Evolutionary conservation across 2,797 vertebrate genomes (phyloP), one percentile per base, ranked within the genome.

Genomic region (Tiaroga cobitis): DNA sequence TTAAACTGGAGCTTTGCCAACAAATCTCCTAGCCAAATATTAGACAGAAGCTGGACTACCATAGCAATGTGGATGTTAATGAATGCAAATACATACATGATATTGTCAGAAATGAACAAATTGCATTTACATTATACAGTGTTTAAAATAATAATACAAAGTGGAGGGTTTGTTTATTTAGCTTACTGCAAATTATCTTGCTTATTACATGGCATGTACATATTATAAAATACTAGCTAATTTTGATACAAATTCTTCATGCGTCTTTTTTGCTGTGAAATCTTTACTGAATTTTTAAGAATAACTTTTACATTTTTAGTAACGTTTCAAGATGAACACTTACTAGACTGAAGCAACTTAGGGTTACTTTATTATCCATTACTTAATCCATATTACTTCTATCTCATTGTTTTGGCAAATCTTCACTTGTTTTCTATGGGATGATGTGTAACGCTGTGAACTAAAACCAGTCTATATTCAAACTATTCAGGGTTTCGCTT

Each of bases 401-500:
- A 46, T 73, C n/a, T 8, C 1, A 26, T 7, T 46, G 41, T 46
- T 72, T 29, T 46, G 41, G 41, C 4, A 43, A 73, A 73, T 73
- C 41, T 18, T 3, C n/a, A 26, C 13, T 26, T 72, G 24, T 46
- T 46, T 73, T 16, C n/a, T 46, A 46, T 18, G 41, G n/a, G n/a
- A 46, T 0, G 41, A 49, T 49, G 16, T 49, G 16, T 73, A 16
- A 76, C 56, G 32, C 87, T 82, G 89, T 92, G 4, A 76, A 76
- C 32, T 56, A 15, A 76, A 76, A 56, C 21, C 26, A 75, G 29
- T 59, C 74, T 56, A n/a, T 56, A 56, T 37, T 51, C 16, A 74
- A 16, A 74, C 29, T 29, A 7, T 7, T 43, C 37, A 43, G 1
- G 2, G n/a, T 15, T 26, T 19, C 2, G 2, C 1, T 24, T 41